These are phyloP conservation scores for Heliconius ethilla DNA, from an alignment of 2,888 invertebrate genomes.

Conservation along the genomic window DNA sequence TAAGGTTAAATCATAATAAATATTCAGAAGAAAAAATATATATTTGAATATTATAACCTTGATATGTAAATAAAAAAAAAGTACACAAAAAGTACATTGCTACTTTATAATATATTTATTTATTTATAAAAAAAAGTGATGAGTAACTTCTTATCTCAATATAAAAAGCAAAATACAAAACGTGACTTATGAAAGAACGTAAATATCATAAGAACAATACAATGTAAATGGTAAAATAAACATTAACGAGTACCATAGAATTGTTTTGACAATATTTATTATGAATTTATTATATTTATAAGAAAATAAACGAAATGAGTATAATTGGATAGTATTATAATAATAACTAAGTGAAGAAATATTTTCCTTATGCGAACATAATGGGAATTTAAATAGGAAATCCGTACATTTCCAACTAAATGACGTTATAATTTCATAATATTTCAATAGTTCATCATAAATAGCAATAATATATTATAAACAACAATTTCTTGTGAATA, in stretches of 20 bases:
- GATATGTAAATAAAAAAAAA: not conserved
- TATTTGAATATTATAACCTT: not conserved
- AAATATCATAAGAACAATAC: not conserved
- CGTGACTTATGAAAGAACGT: not conserved
- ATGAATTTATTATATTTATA: too few relatives aligned
- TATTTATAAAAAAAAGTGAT: not conserved
- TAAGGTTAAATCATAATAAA: not conserved
- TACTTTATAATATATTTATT: not conserved
- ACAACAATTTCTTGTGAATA: slow-evolving; percentile 4
- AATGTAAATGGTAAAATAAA: not conserved
- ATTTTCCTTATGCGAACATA: not conserved
- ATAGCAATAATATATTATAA: slow-evolving; percentile 1
- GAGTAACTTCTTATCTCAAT: not conserved
- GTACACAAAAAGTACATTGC: not conserved
- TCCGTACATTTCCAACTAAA: not conserved
- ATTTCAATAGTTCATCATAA: not conserved
- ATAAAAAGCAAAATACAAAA: not conserved
- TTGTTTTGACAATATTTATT: too few relatives aligned
- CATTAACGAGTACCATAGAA: too few relatives aligned
- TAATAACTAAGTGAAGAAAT: not conserved
- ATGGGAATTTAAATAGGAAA: not conserved
- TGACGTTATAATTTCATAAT: not conserved
- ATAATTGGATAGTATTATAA: not conserved
- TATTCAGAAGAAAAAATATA: not conserved
- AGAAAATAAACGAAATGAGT: too few relatives aligned